These are phyloP conservation scores for Allophyes oxyacanthae DNA, from an alignment of 2,888 invertebrate genomes.

Conservation along the genomic window DNA sequence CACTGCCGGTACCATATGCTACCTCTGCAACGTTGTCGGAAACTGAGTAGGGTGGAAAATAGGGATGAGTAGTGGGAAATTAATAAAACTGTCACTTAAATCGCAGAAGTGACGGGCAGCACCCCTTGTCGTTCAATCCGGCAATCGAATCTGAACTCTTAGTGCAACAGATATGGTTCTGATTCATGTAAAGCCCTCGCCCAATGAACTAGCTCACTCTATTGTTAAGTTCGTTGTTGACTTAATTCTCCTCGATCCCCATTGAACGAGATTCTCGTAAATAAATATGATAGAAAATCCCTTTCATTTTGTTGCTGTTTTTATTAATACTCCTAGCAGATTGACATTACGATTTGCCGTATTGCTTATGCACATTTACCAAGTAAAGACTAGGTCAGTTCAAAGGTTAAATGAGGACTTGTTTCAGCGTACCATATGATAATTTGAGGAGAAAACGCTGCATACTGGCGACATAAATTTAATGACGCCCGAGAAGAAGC, in stretches of 20 bases:
- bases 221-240: slow-evolving; percentile 84
- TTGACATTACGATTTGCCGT: not conserved
- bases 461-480: slow-evolving; percentile 70
- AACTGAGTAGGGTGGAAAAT: slow-evolving; percentile 82
- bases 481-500: slow-evolving; percentile 71
- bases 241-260: slow-evolving; percentile 81
- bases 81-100: slow-evolving; percentile 94
- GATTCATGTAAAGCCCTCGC: slow-evolving; percentile 55
- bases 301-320: slow-evolving; percentile 39
- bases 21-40: slow-evolving; percentile 80
- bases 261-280: slow-evolving; percentile 77
- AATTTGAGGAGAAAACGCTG: slow-evolving; percentile 60
- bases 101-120: slow-evolving; percentile 83
- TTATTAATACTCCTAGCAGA: slow-evolving; percentile 10
- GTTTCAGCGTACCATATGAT: slow-evolving; percentile 45
- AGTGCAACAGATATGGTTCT: slow-evolving; percentile 58
- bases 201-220: slow-evolving; percentile 71
- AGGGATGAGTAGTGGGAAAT: slow-evolving; percentile 90
- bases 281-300: slow-evolving; percentile 73
- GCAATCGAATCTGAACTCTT: slow-evolving; percentile 72
- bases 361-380: too few species aligned
- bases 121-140: slow-evolving; percentile 71
- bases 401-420: slow-evolving; percentile 3
- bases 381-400: not conserved
- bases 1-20: slow-evolving; percentile 80